Base-by-base conservation (phyloP, 2,888 invertebrate genomes). In the Nomada ruficornis region DNA sequence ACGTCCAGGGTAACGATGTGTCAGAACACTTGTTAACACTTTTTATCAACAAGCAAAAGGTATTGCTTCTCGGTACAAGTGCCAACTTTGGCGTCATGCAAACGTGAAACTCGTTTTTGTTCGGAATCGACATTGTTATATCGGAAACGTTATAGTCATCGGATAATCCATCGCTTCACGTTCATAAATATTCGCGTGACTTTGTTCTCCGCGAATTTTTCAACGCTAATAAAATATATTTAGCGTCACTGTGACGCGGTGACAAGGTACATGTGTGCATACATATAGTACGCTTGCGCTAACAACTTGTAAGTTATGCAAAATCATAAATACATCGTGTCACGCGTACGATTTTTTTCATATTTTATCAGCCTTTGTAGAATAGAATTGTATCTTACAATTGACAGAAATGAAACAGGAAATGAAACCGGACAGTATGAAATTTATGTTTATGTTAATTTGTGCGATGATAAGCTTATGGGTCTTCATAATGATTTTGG, bases 21-120 rank as follows among this genome's bases (percentile, higher is more conserved):
- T 9, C 5, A 60, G 20, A 20, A 60, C 15, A 36, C 23, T 23
- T 3, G 55, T 50, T 71, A 77, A 50, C 55, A 36, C 20, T 9
- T 47, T 23, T 47, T 54, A 70, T n/a, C 71, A 71, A 70, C 47
- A 77, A 71, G 11, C 55, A 23, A 29, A 26, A 50, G 2, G 23
- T 20, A 47, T 60, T 64, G 42, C 50, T 65, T 72, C 60, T 47
- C 20, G 18, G 50, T 52, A 26, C 42, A 29, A 50, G 3, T 23
- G 50, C 29, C 59, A 44, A 44, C 26, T 50, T 2, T 64, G 36
- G 36, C 63, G 57, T 71, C 76, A 71, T 11, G 10, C 5, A n/a
- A 7, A 13, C 2, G 15, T 26, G 20, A 15, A 42, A 36, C 13
- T 20, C 36, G n/a, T 15, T 13, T 57, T 72, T 77, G 42, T 63